These are phyloP conservation scores for Enteromius paludinosus DNA, from an alignment of 2,797 vertebrate genomes.

Conservation along the genomic window DNA sequence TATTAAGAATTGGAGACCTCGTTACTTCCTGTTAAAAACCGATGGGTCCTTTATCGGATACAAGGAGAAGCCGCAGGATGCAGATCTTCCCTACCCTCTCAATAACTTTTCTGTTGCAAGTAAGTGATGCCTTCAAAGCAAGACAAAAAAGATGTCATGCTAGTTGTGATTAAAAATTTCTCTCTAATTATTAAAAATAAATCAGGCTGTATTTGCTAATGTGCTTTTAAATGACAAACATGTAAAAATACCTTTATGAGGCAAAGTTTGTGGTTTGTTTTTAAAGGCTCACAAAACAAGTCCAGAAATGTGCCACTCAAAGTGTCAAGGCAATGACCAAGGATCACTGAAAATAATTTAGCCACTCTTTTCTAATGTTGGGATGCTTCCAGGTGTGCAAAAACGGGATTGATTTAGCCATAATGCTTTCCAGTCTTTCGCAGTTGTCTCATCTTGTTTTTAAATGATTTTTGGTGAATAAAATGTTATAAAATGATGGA, in stretches of 20 bases:
- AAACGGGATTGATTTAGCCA: not conserved
- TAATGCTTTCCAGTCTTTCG: not conserved
- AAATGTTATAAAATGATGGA: not conserved
- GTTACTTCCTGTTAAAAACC: constrained; percentile 97
- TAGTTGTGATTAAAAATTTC: not conserved
- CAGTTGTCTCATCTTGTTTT: not conserved
- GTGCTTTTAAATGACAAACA: not conserved
- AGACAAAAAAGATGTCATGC: too few species aligned
- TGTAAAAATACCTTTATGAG: not conserved
- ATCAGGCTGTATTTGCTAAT: not conserved
- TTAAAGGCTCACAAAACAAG: not conserved
- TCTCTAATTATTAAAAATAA: not conserved
- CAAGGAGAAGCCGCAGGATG: constrained; percentile 98
- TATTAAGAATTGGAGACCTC: constrained; percentile 98
- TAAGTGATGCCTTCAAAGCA: constrained; percentile 73
- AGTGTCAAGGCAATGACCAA: not conserved
- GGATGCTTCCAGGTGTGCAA: not conserved
- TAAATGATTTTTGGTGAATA: not conserved
- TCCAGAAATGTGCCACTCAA: not conserved
- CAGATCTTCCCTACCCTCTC: constrained; percentile 95
- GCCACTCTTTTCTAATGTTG: not conserved
- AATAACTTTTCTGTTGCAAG: constrained; percentile 99
- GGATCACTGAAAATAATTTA: not conserved
- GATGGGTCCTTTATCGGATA: constrained; percentile 98
- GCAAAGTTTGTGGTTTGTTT: not conserved